These are phyloP conservation scores for Formicarius rufipectus DNA, from an alignment of 2,113 vertebrate species.

Conservation along the genomic window DNA sequence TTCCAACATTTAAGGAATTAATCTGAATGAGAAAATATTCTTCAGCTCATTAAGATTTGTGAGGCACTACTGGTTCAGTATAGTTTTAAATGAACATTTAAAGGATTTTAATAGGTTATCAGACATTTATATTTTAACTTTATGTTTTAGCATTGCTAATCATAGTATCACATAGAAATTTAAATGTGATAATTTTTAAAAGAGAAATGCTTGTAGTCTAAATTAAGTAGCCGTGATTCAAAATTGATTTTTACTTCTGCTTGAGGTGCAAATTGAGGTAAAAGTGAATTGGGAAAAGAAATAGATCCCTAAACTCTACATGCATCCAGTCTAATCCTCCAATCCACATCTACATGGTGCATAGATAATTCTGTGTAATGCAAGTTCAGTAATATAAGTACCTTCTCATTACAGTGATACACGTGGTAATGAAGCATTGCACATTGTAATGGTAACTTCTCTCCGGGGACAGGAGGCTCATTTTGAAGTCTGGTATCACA, in stretches of 20 bases:
- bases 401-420: slow-evolving; percentile 40
- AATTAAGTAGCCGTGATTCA: background rate
- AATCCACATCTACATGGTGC: background rate
- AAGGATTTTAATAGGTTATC: slow-evolving; percentile 46
- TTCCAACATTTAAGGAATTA: slow-evolving; percentile 29
- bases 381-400: background rate
- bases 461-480: background rate
- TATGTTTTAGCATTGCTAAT: background rate
- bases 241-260: background rate
- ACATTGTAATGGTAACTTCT: background rate
- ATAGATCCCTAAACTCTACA: background rate
- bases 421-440: slow-evolving; percentile 51
- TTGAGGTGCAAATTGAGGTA: background rate
- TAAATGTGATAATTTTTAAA: background rate
- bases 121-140: slow-evolving; percentile 8
- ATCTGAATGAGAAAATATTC: slow-evolving; percentile 38
- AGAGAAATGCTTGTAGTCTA: background rate
- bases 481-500: background rate
- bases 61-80: slow-evolving; percentile 1
- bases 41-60: slow-evolving; percentile 60
- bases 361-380: background rate
- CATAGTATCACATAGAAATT: background rate
- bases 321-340: background rate
- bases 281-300: background rate
- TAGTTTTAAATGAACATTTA: slow-evolving; percentile 45